Evolutionary conservation across 2,888 invertebrate genomes (phyloP).

Genomic region (Macrosoma leucophasiata): DNA sequence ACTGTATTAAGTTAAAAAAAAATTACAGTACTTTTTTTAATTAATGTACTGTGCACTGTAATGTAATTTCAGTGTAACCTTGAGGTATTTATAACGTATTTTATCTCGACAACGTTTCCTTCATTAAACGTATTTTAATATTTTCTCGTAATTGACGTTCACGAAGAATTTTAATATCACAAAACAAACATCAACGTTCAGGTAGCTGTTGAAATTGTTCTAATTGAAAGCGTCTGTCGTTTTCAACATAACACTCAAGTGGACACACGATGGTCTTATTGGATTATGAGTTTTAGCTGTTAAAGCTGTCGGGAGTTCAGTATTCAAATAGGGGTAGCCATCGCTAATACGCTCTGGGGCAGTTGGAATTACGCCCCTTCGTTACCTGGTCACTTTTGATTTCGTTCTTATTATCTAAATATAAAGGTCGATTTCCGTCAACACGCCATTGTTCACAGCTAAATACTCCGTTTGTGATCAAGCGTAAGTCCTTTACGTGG

Average conservation of each 20-base stretch:
- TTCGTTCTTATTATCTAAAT: conserved; percentile 22
- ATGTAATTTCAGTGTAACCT: too few relatives aligned
- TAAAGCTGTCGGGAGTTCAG: conserved; percentile 51
- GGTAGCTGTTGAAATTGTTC: conserved; percentile 1
- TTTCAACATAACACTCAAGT: conserved; percentile 38
- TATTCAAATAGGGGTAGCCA: conserved; percentile 49
- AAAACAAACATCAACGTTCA: too few relatives aligned
- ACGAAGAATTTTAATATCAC: too few relatives aligned
- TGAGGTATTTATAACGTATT: too few relatives aligned
- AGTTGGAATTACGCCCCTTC: conserved; percentile 26
- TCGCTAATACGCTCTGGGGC: conserved; percentile 37
- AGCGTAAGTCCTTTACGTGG: conserved; percentile 3
- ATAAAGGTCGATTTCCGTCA: conserved; percentile 26
- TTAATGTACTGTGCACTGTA: too few relatives aligned
- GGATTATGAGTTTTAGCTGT: conserved; percentile 65
- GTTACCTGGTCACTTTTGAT: conserved; percentile 19
- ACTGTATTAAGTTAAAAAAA: too few relatives aligned
- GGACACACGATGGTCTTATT: conserved; percentile 51
- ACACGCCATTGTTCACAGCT: conserved; percentile 6
- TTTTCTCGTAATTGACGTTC: too few relatives aligned
- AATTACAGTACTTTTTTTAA: too few relatives aligned
- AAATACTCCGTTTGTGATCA: conserved; percentile 12
- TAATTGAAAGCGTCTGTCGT: conserved; percentile 18
- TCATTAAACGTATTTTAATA: too few relatives aligned
- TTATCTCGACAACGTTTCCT: too few relatives aligned